Evolutionary conservation across 2,888 invertebrate genomes (phyloP), one percentile per base, ranked within the genome.

Genomic region (Acrobeloides nanus): DNA sequence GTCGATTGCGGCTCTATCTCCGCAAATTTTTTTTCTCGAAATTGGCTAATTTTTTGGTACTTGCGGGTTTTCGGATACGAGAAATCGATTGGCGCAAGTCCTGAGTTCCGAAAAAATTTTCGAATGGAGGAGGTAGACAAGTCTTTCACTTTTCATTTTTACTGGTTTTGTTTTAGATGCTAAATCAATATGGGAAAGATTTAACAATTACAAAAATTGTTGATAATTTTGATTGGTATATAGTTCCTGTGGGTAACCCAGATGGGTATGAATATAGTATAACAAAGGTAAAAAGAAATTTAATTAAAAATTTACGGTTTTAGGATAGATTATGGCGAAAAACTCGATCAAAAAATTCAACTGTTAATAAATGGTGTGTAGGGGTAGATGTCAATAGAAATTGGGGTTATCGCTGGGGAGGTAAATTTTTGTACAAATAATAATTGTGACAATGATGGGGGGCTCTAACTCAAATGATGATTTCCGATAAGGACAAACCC

Each of bases 361-460:
- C 62, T 0, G 49, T 57, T 3, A 66, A 59, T 54, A 57, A 57
- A 29, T 69, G 63, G 64, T 72, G 72, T 46, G 53, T 62, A 8
- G 72, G 72, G n/a, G 67, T 68, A 0, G 72, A 72, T 45, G 68
- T 68, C 10, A 72, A 72, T 48, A 42, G 73, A 62, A 57, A 72
- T 46, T 72, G 73, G 68, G 73, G 68, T 21, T 71, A 64, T 47
- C 54, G 62, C 29, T 65, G 64, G 61, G 69, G 66, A 59, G 61
- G 67, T 64, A 32, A 15, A 48, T 18, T 10, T 4, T 8, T 3
- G 4, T 39, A 0, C n/a, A n/a, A n/a, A n/a, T n/a, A n/a, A n/a
- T n/a, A n/a, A n/a, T n/a, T n/a, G n/a, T n/a, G n/a, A n/a, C n/a
- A n/a, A n/a, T n/a, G n/a, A n/a, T n/a, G n/a, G n/a, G n/a, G n/a